phyloP scores from a whole-genome alignment of 2,888 invertebrate species.

The Scotopteryx bipunctaria region DNA sequence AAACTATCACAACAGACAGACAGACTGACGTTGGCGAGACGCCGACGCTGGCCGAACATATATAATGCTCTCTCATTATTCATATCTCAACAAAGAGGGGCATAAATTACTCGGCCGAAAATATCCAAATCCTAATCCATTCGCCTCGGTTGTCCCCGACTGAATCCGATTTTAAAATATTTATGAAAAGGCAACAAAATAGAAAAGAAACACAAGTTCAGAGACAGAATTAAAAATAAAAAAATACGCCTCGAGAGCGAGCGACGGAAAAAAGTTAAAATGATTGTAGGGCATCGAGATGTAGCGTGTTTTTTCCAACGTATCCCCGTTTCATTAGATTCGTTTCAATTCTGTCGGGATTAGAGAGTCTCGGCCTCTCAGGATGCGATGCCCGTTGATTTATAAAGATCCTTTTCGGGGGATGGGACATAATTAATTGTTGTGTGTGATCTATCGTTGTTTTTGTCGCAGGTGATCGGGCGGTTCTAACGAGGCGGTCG shows the following conservation, averaged over 20 bases:
- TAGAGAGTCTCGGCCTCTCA: conserved; percentile 65
- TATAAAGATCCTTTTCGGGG: conserved; percentile 70
- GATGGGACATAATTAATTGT: conserved; percentile 74
- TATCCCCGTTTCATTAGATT: conserved; percentile 79
- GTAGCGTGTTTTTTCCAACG: conserved; percentile 64
- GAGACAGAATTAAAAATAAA: conserved; percentile 78
- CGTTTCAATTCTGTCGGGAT: conserved; percentile 80
- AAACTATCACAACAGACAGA: conserved; percentile 52
- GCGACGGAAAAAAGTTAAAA: conserved; percentile 79
- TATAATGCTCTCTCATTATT: conserved; percentile 73
- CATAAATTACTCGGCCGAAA: conserved; percentile 81
- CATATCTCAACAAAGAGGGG: conserved; percentile 79
- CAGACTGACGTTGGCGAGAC: conserved; percentile 37
- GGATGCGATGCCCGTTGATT: conserved; percentile 78
- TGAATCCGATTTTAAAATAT: conserved; percentile 83
- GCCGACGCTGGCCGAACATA: conserved; percentile 54
- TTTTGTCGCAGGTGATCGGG: conserved; percentile 54
- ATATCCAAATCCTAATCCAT: conserved; percentile 83
- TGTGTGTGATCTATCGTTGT: conserved; percentile 58
- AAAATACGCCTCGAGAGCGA: conserved; percentile 72
- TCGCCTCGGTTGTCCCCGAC: conserved; percentile 77
- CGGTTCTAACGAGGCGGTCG: conserved; percentile 36
- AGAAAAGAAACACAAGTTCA: conserved; percentile 59
- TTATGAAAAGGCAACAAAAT: conserved; percentile 79
- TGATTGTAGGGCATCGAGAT: conserved; percentile 78